Percentiles rank a stretch among this genome's conserved stretches.
These are phyloP conservation scores for Microcebus murinus DNA, from an alignment of 2,113 vertebrate species.

Conservation along the genomic window DNA sequence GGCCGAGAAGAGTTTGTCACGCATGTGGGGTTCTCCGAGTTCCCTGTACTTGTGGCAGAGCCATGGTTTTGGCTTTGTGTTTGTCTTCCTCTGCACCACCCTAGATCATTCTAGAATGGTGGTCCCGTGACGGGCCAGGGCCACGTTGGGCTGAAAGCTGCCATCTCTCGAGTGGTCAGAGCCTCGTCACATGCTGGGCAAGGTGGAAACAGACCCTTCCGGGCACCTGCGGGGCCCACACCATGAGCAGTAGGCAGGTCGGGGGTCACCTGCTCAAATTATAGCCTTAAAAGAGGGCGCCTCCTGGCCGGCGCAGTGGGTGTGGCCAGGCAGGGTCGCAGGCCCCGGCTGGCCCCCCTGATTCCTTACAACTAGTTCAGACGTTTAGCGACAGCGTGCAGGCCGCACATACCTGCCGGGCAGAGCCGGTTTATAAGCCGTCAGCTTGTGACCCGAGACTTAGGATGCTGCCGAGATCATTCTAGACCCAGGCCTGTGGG, in stretches of 20 bases:
- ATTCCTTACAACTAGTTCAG: too few relatives aligned
- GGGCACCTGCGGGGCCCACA: too few relatives aligned
- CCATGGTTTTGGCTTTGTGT: background rate
- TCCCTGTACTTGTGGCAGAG: accelerated
- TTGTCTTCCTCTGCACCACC: accelerated
- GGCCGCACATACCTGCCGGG: background rate
- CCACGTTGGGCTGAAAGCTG: accelerated
- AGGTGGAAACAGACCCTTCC: too few relatives aligned
- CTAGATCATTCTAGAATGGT: background rate
- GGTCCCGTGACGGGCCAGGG: background rate
- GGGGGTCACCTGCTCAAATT: too few relatives aligned
- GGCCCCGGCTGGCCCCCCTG: too few relatives aligned
- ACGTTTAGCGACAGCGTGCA: background rate
- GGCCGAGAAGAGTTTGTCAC: background rate
- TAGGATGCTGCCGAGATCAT: background rate
- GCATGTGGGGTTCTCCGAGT: accelerated
- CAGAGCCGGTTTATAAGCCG: accelerated
- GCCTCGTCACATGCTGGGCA: background rate
- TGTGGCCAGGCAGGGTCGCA: background rate
- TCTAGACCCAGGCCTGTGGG: background rate
- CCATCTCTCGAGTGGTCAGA: background rate
- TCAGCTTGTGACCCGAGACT: accelerated
- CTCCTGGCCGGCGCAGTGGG: background rate
- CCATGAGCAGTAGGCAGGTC: too few relatives aligned
- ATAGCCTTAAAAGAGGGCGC: too few relatives aligned